Evolutionary conservation across 2,113 vertebrate genomes (phyloP), one percentile per base, ranked within the genome.

Genomic region (Lanius collurio): DNA sequence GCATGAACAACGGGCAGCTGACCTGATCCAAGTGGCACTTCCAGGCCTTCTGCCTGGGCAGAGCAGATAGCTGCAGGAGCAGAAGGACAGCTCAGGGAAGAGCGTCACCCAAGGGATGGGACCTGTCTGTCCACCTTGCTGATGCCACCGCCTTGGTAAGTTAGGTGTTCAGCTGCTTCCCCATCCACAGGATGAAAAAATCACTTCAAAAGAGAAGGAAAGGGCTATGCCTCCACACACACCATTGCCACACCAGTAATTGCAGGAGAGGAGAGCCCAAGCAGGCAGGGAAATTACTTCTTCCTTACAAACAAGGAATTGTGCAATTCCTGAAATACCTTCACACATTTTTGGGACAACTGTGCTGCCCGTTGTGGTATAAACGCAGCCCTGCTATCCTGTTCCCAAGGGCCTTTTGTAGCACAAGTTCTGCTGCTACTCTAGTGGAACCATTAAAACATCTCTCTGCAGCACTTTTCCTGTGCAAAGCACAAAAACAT

Each of bases 221-320:
- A 42, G 12, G 3, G 6, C 17, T 39, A 8, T 2, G 8, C 26
- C 53, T 68, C 27, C 20, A 3, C 17, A 21, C 46, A 73, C 19
- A 31, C 5, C 0, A 0, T 6, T 41, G 18, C 13, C 9, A 42
- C 30, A 4, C 7, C 64, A 62, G 47, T 11, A 52, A 57, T 0
- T 41, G 16, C 55, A 65, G 31, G 46, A 74, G 13, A 65, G 26
- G 11, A 35, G 52, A 77, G 18, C 37, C 19, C 47, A 31, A 28
- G 23, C 9, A 69, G 14, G 7, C 31, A 31, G 24, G 33, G 30
- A 19, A 63, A 46, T 9, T 20, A 50, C 13, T 7, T 77, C 28
- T 55, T 70, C 52, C 30, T 84, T 47, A 55, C 16, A 19, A 44
- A 7, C 1, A 3, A 69, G 14, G 9, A 77, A 83, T 1, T 17